phyloP scores from a whole-genome alignment of 2,888 invertebrate species.

The Ectobius pallidus region DNA sequence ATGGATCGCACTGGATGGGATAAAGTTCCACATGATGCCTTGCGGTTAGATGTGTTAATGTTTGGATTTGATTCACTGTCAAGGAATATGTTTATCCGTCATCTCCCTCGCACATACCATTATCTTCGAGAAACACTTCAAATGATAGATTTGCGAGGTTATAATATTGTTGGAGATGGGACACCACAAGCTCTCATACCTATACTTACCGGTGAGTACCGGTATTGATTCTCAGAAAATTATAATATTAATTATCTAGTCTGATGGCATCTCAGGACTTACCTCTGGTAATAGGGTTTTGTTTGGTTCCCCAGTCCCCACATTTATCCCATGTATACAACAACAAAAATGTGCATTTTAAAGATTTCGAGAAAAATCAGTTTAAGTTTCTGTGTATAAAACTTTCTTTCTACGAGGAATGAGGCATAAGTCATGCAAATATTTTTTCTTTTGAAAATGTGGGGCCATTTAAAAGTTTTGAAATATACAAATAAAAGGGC shows the following conservation, averaged over 20 bases:
- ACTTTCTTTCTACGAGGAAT: too few species aligned
- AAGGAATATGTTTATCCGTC: conserved; percentile 77
- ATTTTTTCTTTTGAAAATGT: too few species aligned
- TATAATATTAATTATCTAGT: too few species aligned
- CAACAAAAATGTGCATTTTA: too few species aligned
- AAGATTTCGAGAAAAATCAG: too few species aligned
- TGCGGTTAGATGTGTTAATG: conserved; percentile 76
- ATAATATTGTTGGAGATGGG: conserved; percentile 85
- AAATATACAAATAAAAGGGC: too few species aligned
- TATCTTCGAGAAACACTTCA: conserved; percentile 67
- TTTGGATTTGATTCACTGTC: conserved; percentile 91
- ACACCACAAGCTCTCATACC: conserved; percentile 88
- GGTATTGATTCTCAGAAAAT: too few species aligned
- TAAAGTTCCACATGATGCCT: conserved; percentile 55
- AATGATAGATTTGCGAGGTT: conserved; percentile 72
- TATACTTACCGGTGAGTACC: conserved; percentile 79
- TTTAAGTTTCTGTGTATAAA: too few species aligned
- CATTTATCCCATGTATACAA: too few species aligned
- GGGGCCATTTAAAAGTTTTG: too few species aligned
- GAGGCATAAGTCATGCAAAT: too few species aligned
- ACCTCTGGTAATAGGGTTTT: background rate
- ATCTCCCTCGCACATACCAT: conserved; percentile 75
- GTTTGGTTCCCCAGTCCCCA: background rate
- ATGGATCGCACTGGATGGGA: conserved; percentile 58
- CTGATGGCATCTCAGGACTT: too few species aligned